Percentiles rank a stretch among this genome's conserved stretches.
These are phyloP conservation scores for Myiotriccus ornatus DNA, from an alignment of 2,797 vertebrate species.

Conservation along the genomic window DNA sequence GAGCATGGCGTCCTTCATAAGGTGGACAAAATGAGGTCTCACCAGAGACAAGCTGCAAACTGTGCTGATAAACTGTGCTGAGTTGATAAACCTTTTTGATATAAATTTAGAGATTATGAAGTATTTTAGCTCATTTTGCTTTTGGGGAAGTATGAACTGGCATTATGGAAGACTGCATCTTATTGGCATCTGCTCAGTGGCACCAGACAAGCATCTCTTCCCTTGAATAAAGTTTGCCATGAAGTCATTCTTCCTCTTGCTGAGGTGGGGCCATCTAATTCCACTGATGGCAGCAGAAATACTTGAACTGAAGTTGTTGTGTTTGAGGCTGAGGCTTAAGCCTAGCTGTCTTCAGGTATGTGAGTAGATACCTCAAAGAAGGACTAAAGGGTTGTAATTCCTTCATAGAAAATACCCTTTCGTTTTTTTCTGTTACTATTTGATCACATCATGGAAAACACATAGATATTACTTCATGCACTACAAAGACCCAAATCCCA, in stretches of 20 bases:
- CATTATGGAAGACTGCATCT: background rate
- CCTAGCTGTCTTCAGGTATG: background rate
- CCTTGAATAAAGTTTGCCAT: background rate
- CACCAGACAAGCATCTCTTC: background rate
- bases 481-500: background rate
- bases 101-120: background rate
- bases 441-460: slow-evolving; percentile 5
- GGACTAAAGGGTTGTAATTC: background rate
- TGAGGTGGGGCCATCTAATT: background rate
- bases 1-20: background rate
- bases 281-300: background rate
- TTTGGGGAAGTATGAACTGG: background rate
- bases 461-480: background rate
- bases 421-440: slow-evolving; percentile 3
- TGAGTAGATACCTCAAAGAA: background rate
- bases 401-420: background rate
- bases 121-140: background rate
- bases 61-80: background rate
- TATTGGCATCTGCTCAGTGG: background rate
- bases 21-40: background rate
- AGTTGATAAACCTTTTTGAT: background rate
- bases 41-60: background rate
- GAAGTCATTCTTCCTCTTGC: background rate
- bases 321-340: background rate
- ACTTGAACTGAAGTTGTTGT: background rate